phyloP scores from a whole-genome alignment of 2,888 invertebrate genomes.

The Pollenia labialis region DNA sequence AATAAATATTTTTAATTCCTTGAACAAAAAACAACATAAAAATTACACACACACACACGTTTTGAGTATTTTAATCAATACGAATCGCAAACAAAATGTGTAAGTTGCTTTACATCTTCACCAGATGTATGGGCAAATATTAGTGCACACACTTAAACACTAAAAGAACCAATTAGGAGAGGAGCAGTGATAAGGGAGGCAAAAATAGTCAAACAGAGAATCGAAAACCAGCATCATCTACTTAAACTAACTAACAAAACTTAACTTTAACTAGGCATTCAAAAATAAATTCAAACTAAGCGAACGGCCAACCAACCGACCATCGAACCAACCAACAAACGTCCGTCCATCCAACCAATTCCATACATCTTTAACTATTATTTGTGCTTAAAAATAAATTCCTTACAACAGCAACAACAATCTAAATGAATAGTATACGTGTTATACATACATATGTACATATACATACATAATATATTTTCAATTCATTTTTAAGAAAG shows the following conservation, averaged over 20 bases:
- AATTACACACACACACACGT: slow-evolving; percentile 28
- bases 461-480: slow-evolving; percentile 41
- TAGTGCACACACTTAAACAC: slow-evolving; percentile 17
- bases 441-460: background rate
- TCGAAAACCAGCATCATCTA: slow-evolving; percentile 49
- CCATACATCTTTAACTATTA: slow-evolving; percentile 40
- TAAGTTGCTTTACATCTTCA: slow-evolving; percentile 56
- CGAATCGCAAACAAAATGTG: slow-evolving; percentile 23
- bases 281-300: slow-evolving; percentile 48
- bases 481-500: slow-evolving; percentile 46
- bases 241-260: slow-evolving; percentile 54
- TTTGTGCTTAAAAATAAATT: slow-evolving; percentile 68
- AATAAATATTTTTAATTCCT: slow-evolving; percentile 60
- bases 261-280: slow-evolving; percentile 52
- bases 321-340: slow-evolving; percentile 20
- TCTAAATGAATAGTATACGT: background rate
- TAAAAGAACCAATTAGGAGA: background rate
- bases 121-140: slow-evolving; percentile 48
- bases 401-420: slow-evolving; percentile 56
- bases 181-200: background rate
- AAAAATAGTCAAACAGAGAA: slow-evolving; percentile 46
- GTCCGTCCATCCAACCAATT: slow-evolving; percentile 24
- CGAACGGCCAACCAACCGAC: background rate
- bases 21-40: slow-evolving; percentile 27
- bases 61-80: slow-evolving; percentile 10